These are phyloP conservation scores for Amphibalanus amphitrite DNA, from an alignment of 1,140 invertebrate genomes.

Conservation along the genomic window DNA sequence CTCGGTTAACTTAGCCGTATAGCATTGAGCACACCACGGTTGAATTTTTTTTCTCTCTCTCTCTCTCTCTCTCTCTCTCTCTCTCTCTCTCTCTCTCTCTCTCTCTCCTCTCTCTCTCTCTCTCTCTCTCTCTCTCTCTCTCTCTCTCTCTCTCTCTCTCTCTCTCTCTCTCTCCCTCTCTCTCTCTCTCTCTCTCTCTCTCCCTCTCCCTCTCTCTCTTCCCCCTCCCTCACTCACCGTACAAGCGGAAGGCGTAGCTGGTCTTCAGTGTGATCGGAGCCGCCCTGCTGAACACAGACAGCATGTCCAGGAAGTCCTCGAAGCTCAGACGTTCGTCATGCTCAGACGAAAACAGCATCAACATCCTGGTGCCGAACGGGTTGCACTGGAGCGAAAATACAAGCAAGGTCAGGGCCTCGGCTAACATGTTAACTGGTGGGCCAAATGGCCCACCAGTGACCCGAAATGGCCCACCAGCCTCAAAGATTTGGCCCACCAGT, in stretches of 20 bases:
- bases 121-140: no score
- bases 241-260: slow-evolving; percentile 36
- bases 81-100: no score
- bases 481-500: no score
- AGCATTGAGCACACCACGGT: no score
- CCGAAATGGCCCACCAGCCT: no score
- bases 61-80: no score
- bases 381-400: slow-evolving; percentile 28
- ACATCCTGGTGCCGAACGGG: slow-evolving; percentile 32
- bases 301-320: slow-evolving; percentile 36
- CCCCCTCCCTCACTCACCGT: slow-evolving; percentile 25
- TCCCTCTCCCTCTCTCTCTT: not conserved
- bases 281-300: slow-evolving; percentile 32
- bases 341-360: slow-evolving; percentile 34
- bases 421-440: no score
- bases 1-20: no score
- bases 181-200: slow-evolving; percentile 6
- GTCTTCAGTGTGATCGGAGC: slow-evolving; percentile 34
- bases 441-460: no score
- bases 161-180: not conserved
- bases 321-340: slow-evolving; percentile 29
- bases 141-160: not conserved
- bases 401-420: no score
- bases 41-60: no score
- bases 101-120: no score